These are phyloP conservation scores for Hermetia illucens DNA, from an alignment of 1,140 invertebrate species.

Conservation along the genomic window DNA sequence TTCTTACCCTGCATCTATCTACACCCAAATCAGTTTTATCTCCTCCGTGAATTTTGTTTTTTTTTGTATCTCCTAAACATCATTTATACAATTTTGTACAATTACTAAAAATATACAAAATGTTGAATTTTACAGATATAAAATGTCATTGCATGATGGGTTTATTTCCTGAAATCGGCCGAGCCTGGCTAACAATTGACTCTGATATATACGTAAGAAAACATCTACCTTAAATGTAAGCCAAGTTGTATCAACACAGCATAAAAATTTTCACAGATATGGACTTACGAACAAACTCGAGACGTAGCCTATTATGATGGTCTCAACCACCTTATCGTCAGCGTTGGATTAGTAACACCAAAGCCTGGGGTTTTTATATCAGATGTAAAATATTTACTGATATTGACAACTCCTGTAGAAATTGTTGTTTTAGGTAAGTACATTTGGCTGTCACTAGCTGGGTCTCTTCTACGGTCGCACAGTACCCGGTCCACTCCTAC, in stretches of 20 bases:
- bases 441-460: no score
- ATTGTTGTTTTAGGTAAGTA: constrained; percentile 72
- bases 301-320: constrained; percentile 92
- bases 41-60: no score
- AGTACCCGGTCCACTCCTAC: no score
- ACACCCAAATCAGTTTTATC: no score
- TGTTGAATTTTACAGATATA: constrained; percentile 59
- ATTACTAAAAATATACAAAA: no score
- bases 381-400: constrained; percentile 83
- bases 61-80: no score
- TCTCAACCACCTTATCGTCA: constrained; percentile 76
- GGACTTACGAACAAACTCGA: constrained; percentile 81
- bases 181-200: constrained; percentile 95
- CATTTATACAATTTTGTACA: no score
- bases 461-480: no score
- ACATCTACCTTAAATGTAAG: no score
- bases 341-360: constrained; percentile 72
- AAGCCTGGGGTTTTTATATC: constrained; percentile 75
- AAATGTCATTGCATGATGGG: constrained; percentile 94
- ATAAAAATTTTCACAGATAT: constrained; percentile 29
- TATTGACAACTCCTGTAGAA: constrained; percentile 84
- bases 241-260: no score
- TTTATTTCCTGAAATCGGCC: constrained; percentile 84
- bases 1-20: no score
- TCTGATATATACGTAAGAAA: constrained; percentile 83